phyloP scores from a whole-genome alignment of 2,888 invertebrate species.

The Dysmachus trigonus region DNA sequence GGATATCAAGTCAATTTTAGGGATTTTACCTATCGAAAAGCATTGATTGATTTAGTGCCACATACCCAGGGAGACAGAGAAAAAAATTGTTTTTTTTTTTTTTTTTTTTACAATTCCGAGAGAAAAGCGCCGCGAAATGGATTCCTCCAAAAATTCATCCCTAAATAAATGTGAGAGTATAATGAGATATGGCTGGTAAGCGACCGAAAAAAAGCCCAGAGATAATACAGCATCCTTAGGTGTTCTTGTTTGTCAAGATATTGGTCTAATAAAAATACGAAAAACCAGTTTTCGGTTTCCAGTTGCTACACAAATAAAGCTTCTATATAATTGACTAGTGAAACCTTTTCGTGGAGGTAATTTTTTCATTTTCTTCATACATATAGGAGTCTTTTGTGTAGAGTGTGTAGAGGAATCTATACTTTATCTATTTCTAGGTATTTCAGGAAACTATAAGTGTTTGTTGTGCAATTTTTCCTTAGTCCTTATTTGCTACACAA shows the following conservation, averaged over 20 bases:
- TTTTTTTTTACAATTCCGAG: background rate
- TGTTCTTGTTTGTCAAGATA: background rate
- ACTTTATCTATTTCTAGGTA: background rate
- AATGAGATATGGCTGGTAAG: background rate
- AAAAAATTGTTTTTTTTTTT: background rate
- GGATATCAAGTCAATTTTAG: background rate
- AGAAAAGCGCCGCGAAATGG: background rate
- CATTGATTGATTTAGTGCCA: conserved; percentile 4
- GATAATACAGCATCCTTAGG: background rate
- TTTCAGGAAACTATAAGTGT: background rate
- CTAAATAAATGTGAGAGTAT: background rate
- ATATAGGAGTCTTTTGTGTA: no score
- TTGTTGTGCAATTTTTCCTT: no score
- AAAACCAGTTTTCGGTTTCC: background rate
- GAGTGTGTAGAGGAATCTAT: background rate
- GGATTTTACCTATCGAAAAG: background rate
- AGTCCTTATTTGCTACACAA: no score
- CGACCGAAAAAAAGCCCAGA: background rate
- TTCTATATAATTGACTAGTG: background rate
- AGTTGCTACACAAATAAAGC: background rate
- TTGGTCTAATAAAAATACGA: background rate
- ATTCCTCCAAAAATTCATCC: background rate
- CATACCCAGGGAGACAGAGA: background rate
- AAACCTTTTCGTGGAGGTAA: background rate
- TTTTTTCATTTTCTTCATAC: background rate